These are phyloP conservation scores for Venustoraphidia nigricollis DNA, from an alignment of 2,888 invertebrate species.

Conservation along the genomic window DNA sequence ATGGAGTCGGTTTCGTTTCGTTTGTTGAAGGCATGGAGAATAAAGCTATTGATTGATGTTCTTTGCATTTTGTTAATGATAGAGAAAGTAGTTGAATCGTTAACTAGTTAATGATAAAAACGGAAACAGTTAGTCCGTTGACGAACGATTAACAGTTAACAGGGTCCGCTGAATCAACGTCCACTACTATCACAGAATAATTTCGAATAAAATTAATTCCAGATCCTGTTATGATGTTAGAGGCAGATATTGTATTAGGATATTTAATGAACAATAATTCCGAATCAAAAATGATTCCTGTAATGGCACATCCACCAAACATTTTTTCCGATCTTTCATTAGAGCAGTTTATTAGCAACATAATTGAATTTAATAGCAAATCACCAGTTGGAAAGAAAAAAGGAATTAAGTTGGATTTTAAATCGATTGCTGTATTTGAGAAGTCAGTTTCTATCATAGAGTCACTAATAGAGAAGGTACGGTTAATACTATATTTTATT, in stretches of 20 bases:
- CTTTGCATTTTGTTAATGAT: no score
- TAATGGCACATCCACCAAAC: constrained; percentile 78
- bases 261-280: constrained; percentile 26
- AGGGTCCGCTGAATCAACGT: no score
- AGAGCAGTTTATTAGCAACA: constrained; percentile 44
- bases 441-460: constrained; percentile 26
- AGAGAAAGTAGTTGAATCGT: no score
- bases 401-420: constrained; percentile 82
- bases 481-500: no score
- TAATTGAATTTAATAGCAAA: constrained; percentile 33
- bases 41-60: no score
- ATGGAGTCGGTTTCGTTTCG: no score
- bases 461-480: no score
- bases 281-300: constrained; percentile 38
- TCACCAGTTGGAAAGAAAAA: constrained; percentile 31
- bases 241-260: constrained; percentile 71
- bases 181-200: no score
- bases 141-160: no score
- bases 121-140: no score
- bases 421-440: constrained; percentile 56
- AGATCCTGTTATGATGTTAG: constrained; percentile 62
- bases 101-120: no score
- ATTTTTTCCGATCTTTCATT: constrained; percentile 59
- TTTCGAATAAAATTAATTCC: constrained; percentile 7
- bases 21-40: no score